Evolutionary conservation across 2,113 vertebrate genomes (phyloP).

Genomic region (Spilogale gracilis): DNA sequence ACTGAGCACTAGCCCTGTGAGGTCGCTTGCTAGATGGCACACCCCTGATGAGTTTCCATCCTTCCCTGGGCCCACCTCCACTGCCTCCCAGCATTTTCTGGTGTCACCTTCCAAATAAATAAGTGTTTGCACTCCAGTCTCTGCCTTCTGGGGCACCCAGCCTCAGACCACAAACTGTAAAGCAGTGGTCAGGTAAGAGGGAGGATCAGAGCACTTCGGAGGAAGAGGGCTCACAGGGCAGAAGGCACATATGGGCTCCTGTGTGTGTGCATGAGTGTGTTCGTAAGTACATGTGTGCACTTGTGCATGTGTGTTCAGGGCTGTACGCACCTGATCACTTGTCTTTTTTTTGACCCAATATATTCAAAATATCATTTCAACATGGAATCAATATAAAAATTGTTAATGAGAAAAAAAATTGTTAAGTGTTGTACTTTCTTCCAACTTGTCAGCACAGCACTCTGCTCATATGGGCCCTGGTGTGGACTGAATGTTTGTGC

Average conservation of each 20-base stretch:
- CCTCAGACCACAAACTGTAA: background rate
- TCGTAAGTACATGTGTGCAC: background rate
- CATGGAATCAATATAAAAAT: background rate
- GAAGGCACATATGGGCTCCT: background rate
- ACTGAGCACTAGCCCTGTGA: background rate
- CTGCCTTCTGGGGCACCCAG: background rate
- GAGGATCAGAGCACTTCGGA: too few species aligned
- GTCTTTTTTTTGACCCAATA: background rate
- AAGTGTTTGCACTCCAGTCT: too few species aligned
- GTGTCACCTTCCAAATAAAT: background rate
- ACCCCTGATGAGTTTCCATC: accelerated
- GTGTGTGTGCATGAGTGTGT: background rate
- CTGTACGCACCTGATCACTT: background rate
- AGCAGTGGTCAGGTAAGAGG: too few species aligned
- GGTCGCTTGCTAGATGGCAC: background rate
- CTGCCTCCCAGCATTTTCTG: background rate
- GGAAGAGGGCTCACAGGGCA: background rate
- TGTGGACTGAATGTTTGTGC: background rate
- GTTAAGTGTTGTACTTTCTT: background rate
- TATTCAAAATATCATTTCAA: background rate
- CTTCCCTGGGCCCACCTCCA: background rate
- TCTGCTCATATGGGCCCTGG: background rate
- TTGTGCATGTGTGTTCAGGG: accelerated
- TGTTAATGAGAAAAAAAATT: background rate
- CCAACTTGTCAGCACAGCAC: too few species aligned